phyloP scores from a whole-genome alignment of 1,140 invertebrate species.

The Drosophila navojoa region DNA sequence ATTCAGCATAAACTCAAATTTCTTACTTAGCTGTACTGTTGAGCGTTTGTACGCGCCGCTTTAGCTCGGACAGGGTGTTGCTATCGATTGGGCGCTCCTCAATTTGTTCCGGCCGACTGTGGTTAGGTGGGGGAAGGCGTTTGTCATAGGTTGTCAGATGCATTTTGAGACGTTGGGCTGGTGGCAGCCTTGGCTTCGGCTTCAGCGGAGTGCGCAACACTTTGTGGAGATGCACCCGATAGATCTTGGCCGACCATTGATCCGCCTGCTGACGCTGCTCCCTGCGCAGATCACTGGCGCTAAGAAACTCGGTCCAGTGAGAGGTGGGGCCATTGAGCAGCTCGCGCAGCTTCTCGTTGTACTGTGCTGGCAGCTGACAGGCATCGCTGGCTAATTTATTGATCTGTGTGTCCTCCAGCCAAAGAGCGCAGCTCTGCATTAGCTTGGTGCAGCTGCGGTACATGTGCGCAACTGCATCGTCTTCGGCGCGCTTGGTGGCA shows the following conservation, averaged over 20 bases:
- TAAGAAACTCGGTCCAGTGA: slow-evolving; percentile 89
- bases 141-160: slow-evolving; percentile 87
- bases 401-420: slow-evolving; percentile 91
- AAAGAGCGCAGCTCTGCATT: slow-evolving; percentile 88
- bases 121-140: slow-evolving; percentile 82
- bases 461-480: slow-evolving; percentile 61
- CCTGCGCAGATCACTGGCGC: slow-evolving; percentile 85
- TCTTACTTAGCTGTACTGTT: slow-evolving; percentile 73
- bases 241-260: slow-evolving; percentile 84
- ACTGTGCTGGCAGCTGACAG: slow-evolving; percentile 88
- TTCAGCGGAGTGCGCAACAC: slow-evolving; percentile 49
- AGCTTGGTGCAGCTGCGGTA: slow-evolving; percentile 80
- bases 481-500: slow-evolving; percentile 69
- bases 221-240: slow-evolving; percentile 42
- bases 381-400: slow-evolving; percentile 71
- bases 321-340: slow-evolving; percentile 83
- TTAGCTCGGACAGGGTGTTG: slow-evolving; percentile 40
- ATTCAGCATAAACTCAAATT: neutral
- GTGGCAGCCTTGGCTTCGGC: slow-evolving; percentile 74
- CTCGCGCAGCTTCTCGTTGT: slow-evolving; percentile 85
- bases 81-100: slow-evolving; percentile 35
- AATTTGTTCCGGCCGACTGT: slow-evolving; percentile 31
- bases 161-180: slow-evolving; percentile 85
- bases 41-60: slow-evolving; percentile 49
- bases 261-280: slow-evolving; percentile 84